These are phyloP conservation scores for Muscicapa adusta DNA, from an alignment of 2,113 vertebrate genomes.

Conservation along the genomic window DNA sequence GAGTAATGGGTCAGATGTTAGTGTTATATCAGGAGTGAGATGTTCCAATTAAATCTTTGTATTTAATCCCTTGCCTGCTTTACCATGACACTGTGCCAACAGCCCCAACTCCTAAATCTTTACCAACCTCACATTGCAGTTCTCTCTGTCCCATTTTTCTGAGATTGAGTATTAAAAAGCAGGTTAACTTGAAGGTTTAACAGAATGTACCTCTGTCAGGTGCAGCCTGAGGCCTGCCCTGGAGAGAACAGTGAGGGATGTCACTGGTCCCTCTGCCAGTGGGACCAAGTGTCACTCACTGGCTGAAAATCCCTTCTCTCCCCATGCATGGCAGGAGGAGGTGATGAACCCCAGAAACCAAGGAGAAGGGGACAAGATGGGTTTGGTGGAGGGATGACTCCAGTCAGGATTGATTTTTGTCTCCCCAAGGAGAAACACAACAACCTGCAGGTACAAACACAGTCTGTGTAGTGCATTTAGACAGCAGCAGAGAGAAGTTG, in stretches of 20 bases:
- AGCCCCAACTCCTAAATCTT: neutral
- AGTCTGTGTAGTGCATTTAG: neutral
- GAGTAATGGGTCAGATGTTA: neutral
- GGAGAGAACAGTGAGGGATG: neutral
- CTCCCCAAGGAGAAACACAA: neutral
- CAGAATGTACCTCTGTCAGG: neutral
- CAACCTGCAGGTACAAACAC: neutral
- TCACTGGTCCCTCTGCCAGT: neutral
- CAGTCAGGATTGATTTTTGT: neutral
- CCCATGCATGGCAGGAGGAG: neutral
- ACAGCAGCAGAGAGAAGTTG: neutral
- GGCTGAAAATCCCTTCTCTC: neutral
- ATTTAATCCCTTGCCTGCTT: neutral
- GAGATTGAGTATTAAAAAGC: neutral
- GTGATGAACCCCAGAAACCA: neutral
- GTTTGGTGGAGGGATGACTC: neutral
- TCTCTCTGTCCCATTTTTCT: neutral
- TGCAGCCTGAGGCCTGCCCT: neutral
- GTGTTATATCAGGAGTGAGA: neutral
- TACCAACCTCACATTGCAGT: neutral
- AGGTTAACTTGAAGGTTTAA: neutral
- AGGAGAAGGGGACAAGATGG: neutral
- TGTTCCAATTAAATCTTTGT: neutral
- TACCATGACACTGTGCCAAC: neutral
- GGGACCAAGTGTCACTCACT: neutral